phyloP scores from a whole-genome alignment of 2,888 invertebrate genomes.

The Tortrix viridana region DNA sequence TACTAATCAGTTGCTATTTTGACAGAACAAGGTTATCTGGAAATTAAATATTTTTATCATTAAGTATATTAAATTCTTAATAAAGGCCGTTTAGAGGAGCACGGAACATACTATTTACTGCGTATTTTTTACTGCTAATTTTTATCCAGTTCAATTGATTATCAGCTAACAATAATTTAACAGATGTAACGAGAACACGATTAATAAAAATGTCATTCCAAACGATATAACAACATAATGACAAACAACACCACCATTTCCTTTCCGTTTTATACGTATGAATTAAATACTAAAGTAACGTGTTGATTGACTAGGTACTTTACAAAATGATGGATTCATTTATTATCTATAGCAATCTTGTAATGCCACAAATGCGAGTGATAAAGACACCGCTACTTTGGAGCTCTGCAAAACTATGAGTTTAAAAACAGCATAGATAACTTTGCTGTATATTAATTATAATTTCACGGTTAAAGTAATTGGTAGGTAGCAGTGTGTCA shows the following conservation, averaged over 20 bases:
- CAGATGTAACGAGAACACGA: not conserved
- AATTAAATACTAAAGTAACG: slow-evolving; percentile 13
- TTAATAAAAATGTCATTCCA: slow-evolving; percentile 29
- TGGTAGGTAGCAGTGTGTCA: slow-evolving; percentile 29
- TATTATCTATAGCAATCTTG: slow-evolving; percentile 12
- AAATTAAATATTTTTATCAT: no score
- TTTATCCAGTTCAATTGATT: no score
- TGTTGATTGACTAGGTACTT: slow-evolving; percentile 31
- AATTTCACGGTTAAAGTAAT: slow-evolving; percentile 33
- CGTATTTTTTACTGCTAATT: no score
- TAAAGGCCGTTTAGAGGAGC: no score
- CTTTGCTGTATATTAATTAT: slow-evolving; percentile 19
- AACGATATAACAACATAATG: slow-evolving; percentile 30
- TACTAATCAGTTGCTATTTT: no score
- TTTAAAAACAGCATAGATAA: not conserved
- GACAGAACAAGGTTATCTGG: no score
- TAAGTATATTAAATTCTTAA: no score
- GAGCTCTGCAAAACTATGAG: not conserved
- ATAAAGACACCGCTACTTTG: not conserved
- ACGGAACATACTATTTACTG: no score
- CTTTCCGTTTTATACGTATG: slow-evolving; percentile 8
- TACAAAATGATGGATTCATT: slow-evolving; percentile 23
- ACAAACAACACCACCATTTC: slow-evolving; percentile 6
- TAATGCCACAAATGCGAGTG: not conserved
- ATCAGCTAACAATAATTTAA: no score